phyloP scores from a whole-genome alignment of 2,888 invertebrate genomes.

The Dryomyza anilis region DNA sequence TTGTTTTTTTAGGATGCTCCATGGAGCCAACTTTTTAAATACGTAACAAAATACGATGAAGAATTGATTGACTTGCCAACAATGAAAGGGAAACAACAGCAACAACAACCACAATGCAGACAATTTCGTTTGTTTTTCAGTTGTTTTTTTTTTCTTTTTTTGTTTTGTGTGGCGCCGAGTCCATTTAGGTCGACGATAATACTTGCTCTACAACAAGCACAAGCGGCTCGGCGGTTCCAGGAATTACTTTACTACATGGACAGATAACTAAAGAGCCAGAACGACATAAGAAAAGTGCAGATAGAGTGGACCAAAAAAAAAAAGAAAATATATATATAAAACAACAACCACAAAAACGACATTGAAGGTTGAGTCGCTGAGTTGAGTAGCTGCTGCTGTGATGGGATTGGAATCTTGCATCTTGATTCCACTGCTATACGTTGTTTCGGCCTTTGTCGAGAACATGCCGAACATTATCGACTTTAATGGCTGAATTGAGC shows the following conservation, averaged over 20 bases:
- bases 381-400: background rate
- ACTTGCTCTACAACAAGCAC: conserved; percentile 11
- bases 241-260: conserved; percentile 9
- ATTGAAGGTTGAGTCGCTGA: background rate
- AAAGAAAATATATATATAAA: background rate
- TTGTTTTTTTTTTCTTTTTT: background rate
- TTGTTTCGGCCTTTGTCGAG: conserved; percentile 12
- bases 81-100: conserved; percentile 7
- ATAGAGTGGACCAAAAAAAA: background rate
- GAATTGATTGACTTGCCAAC: conserved; percentile 20
- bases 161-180: conserved; percentile 42
- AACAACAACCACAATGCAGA: conserved; percentile 9
- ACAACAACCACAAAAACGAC: background rate
- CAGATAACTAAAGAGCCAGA: background rate
- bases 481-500: conserved; percentile 30
- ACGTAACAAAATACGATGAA: background rate
- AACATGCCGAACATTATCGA: conserved; percentile 34
- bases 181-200: conserved; percentile 40
- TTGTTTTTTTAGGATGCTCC: background rate
- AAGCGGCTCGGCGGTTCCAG: conserved; percentile 20
- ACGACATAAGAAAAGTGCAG: background rate
- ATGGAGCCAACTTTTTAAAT: background rate
- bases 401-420: conserved; percentile 3
- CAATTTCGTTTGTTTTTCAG: background rate
- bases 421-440: too few species aligned